Evolutionary conservation across 1,140 invertebrate genomes (phyloP).

Genomic region (Conus ventricosus): DNA sequence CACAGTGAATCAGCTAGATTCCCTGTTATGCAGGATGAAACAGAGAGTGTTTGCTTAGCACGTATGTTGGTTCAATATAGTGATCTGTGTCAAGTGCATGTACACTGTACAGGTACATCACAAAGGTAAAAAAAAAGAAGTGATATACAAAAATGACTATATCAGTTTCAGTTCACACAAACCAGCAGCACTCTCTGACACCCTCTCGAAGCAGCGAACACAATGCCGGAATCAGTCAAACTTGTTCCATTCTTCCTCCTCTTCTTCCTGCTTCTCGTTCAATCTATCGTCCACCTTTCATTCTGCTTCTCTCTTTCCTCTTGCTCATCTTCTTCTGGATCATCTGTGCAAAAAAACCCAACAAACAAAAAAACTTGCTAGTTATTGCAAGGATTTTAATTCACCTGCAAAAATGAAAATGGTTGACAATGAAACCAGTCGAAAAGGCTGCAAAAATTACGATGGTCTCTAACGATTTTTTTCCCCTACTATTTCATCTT

Average conservation of each 20-base stretch:
- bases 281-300: not conserved
- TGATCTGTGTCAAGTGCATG: not conserved
- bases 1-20: too few species aligned
- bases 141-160: not conserved
- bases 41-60: too few species aligned
- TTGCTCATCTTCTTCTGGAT: not conserved
- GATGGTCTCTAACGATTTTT: too few species aligned
- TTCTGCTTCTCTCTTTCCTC: not conserved
- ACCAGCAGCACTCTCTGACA: not conserved
- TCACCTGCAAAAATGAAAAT: too few species aligned
- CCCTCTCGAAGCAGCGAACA: not conserved
- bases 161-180: not conserved
- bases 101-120: not conserved
- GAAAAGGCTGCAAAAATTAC: too few species aligned
- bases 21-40: too few species aligned
- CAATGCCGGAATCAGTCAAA: not conserved
- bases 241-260: conserved; percentile 11
- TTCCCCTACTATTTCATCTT: too few species aligned
- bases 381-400: too few species aligned
- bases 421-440: too few species aligned
- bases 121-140: not conserved
- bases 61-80: too few species aligned
- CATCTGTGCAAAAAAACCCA: not conserved
- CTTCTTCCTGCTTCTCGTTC: not conserved
- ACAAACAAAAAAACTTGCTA: too few species aligned